A percentile compares a stretch with the other conserved stretches of the same genome.
Evolutionary conservation across 2,113 vertebrate species (phyloP).

Genomic region (Saccopteryx leptura): DNA sequence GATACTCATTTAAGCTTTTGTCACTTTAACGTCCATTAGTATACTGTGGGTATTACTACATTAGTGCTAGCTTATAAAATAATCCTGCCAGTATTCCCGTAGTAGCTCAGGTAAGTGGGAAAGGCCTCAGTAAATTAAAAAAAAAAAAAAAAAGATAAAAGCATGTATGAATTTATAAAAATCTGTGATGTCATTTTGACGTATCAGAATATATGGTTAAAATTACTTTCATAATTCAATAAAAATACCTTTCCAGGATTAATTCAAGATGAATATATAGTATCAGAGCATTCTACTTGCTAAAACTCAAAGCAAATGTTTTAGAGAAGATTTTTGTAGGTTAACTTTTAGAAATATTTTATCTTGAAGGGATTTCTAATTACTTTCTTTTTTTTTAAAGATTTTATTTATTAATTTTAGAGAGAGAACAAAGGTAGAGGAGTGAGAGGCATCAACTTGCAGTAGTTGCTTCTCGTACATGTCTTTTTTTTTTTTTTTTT

Average conservation of each 20-base stretch:
- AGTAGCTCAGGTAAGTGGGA: neutral
- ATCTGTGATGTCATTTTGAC: neutral
- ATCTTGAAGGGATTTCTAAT: neutral
- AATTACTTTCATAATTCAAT: neutral
- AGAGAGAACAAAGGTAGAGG: too few species aligned
- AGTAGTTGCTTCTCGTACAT: too few species aligned
- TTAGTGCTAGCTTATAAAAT: neutral
- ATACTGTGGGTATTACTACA: neutral
- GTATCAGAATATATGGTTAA: neutral
- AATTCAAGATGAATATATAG: neutral
- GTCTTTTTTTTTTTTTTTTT: too few species aligned
- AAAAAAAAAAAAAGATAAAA: neutral
- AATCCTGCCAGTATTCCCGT: neutral
- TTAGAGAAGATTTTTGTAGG: neutral
- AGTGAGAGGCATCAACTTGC: too few species aligned
- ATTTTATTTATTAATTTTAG: too few species aligned
- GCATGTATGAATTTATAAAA: neutral
- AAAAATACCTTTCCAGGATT: neutral
- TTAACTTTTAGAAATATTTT: neutral
- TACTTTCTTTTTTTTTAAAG: too few species aligned
- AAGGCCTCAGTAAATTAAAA: neutral
- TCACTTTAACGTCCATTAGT: neutral
- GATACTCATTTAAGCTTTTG: neutral
- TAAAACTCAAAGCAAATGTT: slow-evolving; percentile 34
- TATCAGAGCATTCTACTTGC: neutral